Base-by-base conservation (phyloP, 2,888 invertebrate species). In the Cheilosia soror region DNA sequence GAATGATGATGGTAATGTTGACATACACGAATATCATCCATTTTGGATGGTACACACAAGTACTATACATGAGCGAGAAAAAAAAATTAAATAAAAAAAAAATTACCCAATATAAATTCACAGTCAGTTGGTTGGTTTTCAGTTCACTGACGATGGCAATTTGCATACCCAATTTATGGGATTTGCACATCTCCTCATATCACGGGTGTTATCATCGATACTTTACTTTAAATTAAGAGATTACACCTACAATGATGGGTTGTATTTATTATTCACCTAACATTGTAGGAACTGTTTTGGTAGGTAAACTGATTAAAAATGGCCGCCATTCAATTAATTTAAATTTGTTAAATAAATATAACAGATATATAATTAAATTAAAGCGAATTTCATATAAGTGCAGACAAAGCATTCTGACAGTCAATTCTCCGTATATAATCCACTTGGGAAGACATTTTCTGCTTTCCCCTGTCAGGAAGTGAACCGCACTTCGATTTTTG, bases 141-240 rank as follows among this genome's bases (percentile, higher is more conserved):
- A 33, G 53, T 63, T 58, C 53, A 62, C 51, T 49, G 55, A 57
- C 27, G 63, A 9, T 31, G 60, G 68, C 31, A 73, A 79, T 84
- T 84, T 84, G 79, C 79, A 84, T 79, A 75, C 73, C 63, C 73
- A 75, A 79, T 79, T 75, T 75, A 78, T 78, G 63, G 49, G 62
- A 78, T 57, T 68, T 73, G 71, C 53, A 37, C 37, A 40, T 51
- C 60, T 66, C 13, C 47, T 63, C 62, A 68, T 60, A 5, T 15
- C 7, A 13, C 13, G 25, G 25, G 51, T 49, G 73, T 75, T 78
- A 75, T 84, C 69, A 73, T 53, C 65, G 73, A 71, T 84, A 68
- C 58, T 73, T 79, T 75, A 79, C 73, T 69, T 79, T 75, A 79
- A 84, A 84, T 84, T 69, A 84, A 84, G 83, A 79, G 73, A 78